Base-by-base conservation (phyloP, 2,888 invertebrate genomes). In the Celastrina argiolus region DNA sequence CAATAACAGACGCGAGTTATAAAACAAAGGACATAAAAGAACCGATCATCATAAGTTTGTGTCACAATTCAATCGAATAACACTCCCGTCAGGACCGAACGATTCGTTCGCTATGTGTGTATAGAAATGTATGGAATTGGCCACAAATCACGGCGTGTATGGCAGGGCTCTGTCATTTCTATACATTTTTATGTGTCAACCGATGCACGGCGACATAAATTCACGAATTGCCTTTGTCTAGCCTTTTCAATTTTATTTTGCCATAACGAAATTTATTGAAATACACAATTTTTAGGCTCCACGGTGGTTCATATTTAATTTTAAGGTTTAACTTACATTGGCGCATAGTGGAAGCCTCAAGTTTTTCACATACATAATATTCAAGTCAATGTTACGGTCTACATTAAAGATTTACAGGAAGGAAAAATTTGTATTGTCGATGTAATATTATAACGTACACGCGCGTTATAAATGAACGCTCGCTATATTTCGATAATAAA, bases 141-240 rank as follows among this genome's bases (percentile, higher is more conserved):
- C 36, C 59, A 59, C 59, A 59, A 34, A 59, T 59, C 59, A 59
- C 59, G 31, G 16, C 12, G 7, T 16, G 16, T 34, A 34, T 12
- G 18, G 34, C 34, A 34, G 59, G 34, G 18, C 10, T 14, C 51
- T 59, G 59, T 59, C 59, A 59, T 18, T 59, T 59, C 34, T 34
- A 34, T 59, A 59, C 59, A 36, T 59, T 59, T 59, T 59, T 59
- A 34, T 59, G 59, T 59, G 31, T 59, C 36, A 12, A 2, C 34
- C 34, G 59, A 51, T 51, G 51, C 51, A 51, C 22, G 12, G 12
- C 26, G 22, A 18, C 59, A 34, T 58, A 58, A 58, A 31, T 58
- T 58, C 31, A n/a, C 28, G 58, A 58, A 31, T 31, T 58, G 58
- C 58, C n/a, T 58, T 58, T 58, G 58, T 58, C 16, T 58, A 58